Base-by-base conservation (phyloP, 2,113 vertebrate genomes). In the Heloderma charlesbogerti region DNA sequence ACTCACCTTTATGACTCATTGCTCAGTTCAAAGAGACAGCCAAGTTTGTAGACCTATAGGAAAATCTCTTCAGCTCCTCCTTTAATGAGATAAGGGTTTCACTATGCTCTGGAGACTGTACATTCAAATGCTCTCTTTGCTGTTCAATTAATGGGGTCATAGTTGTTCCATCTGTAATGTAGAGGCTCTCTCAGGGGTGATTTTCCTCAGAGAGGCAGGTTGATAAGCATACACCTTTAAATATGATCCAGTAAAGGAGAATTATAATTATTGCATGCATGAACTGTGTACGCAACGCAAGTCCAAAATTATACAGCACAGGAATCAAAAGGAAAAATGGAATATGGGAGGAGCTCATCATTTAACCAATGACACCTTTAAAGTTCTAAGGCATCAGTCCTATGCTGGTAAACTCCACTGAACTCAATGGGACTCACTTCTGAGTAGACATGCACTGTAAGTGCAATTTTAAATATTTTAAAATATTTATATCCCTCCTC, bases 191-290 rank as follows among this genome's bases (percentile, higher is more conserved):
- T 96, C 94, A 93, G 92, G 95, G 94, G 95, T 96, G 96, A 96
- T 96, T 93, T 95, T 94, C 95, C 94, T 96, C 92, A 96, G 95
- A 95, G 95, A 96, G 95, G 94, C 92, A 92, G 93, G 93, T 85
- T 95, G 94, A 96, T 95, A 94, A 94, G 92, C 95, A 94, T 96
- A 95, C 94, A 96, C 93, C 95, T 96, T 96, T 96, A 96, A 96
- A 95, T 95, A 96, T 96, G 94, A 96, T 95, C 93, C 95, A 96
- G 95, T 96, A 93, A 96, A 96, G 95, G 94, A 95, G 95, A 96
- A 96, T 96, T 94, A 96, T 96, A 96, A 96, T 96, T 96, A 96
- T 96, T 95, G 95, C 94, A 96, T 96, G 95, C 95, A 95, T 96
- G 95, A 96, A 93, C 89, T 93, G 80, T 86, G 80, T 92, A 92